These are phyloP conservation scores for Apotomis betuletana DNA, from an alignment of 2,888 invertebrate genomes.

Conservation along the genomic window DNA sequence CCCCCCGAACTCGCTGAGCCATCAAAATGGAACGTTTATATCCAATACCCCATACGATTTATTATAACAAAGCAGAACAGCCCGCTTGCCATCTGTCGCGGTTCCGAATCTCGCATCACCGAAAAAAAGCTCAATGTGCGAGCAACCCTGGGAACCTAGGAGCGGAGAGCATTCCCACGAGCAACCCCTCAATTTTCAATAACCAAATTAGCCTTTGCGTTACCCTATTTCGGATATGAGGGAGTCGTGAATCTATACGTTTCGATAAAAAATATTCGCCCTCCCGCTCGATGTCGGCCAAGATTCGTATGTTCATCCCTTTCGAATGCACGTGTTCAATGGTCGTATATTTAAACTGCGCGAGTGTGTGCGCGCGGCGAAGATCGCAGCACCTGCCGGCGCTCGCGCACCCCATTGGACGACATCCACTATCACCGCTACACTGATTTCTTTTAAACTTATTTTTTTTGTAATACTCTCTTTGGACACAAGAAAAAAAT, in stretches of 20 bases:
- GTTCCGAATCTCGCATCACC: conserved; percentile 78
- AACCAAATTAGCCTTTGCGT: conserved; percentile 85
- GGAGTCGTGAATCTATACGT: conserved; percentile 83
- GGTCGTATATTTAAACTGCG: conserved; percentile 74
- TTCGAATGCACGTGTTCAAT: conserved; percentile 83
- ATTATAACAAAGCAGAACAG: conserved; percentile 79
- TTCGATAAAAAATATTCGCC: conserved; percentile 75
- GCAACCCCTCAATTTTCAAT: conserved; percentile 84
- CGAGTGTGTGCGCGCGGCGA: conserved; percentile 71
- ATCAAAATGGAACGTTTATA: conserved; percentile 83
- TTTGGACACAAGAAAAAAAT: conserved; percentile 78
- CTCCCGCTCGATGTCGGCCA: conserved; percentile 61
- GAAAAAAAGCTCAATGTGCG: conserved; percentile 82
- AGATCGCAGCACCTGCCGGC: conserved; percentile 77
- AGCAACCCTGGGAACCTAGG: conserved; percentile 86
- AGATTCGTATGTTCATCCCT: conserved; percentile 72
- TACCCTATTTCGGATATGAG: conserved; percentile 84
- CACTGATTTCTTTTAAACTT: conserved; percentile 82
- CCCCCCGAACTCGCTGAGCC: conserved; percentile 72
- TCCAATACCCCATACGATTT: conserved; percentile 81
- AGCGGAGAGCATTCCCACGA: conserved; percentile 87
- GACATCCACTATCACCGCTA: conserved; percentile 78
- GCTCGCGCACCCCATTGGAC: conserved; percentile 79
- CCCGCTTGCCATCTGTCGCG: conserved; percentile 83
- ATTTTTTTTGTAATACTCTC: conserved; percentile 77